Base-by-base conservation (phyloP, 2,113 vertebrate genomes). In the Alouatta palliata region DNA sequence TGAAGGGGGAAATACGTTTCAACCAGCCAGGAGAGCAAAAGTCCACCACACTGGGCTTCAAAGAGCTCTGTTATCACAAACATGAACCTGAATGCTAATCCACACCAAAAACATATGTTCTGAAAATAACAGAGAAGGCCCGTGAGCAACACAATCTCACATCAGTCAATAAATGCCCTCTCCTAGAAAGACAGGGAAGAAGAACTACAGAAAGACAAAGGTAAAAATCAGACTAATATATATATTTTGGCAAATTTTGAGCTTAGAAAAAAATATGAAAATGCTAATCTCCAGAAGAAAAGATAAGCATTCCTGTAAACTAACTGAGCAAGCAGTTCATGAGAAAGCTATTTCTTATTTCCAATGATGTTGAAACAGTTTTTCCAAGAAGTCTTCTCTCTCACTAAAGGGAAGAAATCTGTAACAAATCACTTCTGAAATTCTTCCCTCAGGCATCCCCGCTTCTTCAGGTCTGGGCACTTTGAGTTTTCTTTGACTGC, bases 301-400 rank as follows among this genome's bases (percentile, higher is more conserved):
- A 91, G 19, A 9, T 56, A 89, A 80, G 25, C 56, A 83, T 91
- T 70, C 43, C 40, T 76, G 52, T 43, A 37, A n/a, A 64, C 19
- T 90, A 82, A 77, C 32, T 35, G 47, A 73, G n/a, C 45, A 86
- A 73, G 40, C 52, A 82, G 14, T 77, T 95, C 43, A n/a, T 25
- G 45, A 70, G 47, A 95, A 96, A 80, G n/a, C 64, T 93, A 70
- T 66, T 92, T 81, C 80, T 96, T 81, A 84, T 94, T 91, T 83
- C 80, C n/a, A 97, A 25, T 37, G 54, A 79, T 83, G 35, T 71
- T 81, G 87, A 93, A 97, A 95, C 61, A 87, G 14, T 76, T 95
- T 64, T 92, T 97, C 96, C 85, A 66, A 95, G 83, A 96, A 95
- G 68, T 64, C 80, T 94, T 93, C 66, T 90, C 49, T 94, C 90